These are phyloP conservation scores for Muschampia plurimacula DNA, from an alignment of 2,888 invertebrate genomes.

Conservation along the genomic window DNA sequence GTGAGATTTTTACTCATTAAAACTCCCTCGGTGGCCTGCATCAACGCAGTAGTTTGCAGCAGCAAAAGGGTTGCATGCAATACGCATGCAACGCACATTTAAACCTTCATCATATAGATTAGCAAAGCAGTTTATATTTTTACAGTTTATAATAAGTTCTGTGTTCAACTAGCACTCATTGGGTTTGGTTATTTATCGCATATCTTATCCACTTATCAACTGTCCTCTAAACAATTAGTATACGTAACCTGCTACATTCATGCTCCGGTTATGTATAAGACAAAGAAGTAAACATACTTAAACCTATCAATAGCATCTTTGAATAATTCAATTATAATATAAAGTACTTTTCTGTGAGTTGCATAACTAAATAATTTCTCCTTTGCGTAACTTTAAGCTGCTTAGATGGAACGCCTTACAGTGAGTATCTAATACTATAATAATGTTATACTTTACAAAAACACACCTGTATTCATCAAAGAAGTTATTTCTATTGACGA, in stretches of 20 bases:
- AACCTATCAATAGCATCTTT: background rate
- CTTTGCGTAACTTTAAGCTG: constrained; percentile 17
- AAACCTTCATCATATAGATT: no score
- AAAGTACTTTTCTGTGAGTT: background rate
- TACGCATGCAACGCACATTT: no score
- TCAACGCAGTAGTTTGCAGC: no score
- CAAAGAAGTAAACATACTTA: background rate
- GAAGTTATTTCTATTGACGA: constrained; percentile 87
- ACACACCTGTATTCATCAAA: constrained; percentile 93
- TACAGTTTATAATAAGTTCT: no score
- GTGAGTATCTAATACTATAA: background rate
- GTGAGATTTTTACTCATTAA: no score
- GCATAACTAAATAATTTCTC: background rate
- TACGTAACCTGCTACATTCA: background rate
- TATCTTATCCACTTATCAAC: no score
- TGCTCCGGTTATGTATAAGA: background rate
- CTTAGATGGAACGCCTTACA: constrained; percentile 20
- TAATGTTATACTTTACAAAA: background rate
- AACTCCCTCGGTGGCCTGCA: no score
- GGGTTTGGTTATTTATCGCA: no score
- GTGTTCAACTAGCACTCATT: no score
- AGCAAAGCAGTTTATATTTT: no score
- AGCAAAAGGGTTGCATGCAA: no score
- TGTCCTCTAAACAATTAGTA: background rate
- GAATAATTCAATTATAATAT: constrained; percentile 4